Percentiles rank a stretch among this genome's conserved stretches.
Conservation (phyloP, 2,888 invertebrate species). For the Timema podura region DNA sequence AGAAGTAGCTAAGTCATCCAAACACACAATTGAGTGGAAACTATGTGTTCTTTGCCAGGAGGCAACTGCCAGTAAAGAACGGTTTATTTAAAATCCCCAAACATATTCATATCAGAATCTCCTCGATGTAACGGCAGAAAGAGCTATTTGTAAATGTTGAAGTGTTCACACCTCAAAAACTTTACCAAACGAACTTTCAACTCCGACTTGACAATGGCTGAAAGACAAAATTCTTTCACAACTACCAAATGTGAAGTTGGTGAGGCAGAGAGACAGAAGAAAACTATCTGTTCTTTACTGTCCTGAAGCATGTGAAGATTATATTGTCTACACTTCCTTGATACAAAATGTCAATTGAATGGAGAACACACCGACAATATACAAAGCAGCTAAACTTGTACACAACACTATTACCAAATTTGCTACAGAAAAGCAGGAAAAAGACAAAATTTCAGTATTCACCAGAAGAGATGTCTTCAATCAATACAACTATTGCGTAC, state of each 20-base stretch:
- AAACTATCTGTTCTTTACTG: background rate
- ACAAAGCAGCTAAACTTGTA: constrained; percentile 12
- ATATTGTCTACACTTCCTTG: background rate
- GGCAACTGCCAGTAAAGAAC: background rate
- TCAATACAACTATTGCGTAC: background rate
- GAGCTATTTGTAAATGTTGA: background rate
- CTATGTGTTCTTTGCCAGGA: background rate
- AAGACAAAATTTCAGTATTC: background rate
- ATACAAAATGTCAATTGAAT: background rate
- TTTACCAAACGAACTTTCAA: background rate
- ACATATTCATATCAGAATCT: background rate
- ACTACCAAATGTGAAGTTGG: background rate
- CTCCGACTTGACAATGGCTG: background rate
- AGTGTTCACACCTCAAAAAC: background rate
- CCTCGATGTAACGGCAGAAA: background rate
- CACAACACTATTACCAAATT: background rate
- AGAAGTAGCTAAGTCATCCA: background rate
- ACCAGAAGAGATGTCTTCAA: background rate
- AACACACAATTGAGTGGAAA: background rate
- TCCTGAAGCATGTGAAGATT: background rate
- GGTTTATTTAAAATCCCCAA: background rate
- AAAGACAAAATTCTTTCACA: background rate
- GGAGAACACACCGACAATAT: background rate
- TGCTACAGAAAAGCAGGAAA: background rate
- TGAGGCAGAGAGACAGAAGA: background rate